Base-by-base conservation (phyloP, 2,888 invertebrate species). In the Caenorhabditis japonica region DNA sequence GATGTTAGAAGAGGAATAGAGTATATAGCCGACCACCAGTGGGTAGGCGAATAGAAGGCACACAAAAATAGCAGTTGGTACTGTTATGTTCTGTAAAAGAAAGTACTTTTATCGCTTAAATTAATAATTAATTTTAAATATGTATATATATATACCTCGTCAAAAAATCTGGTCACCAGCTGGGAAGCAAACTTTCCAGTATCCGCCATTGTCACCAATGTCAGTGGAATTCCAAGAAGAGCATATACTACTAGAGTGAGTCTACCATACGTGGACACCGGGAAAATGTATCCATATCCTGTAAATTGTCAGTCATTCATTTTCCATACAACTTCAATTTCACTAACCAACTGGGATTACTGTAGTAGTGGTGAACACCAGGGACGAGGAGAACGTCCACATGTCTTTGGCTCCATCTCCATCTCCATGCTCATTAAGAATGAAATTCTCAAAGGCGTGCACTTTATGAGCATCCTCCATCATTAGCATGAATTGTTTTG, bases 261-360 rank as follows among this genome's bases (percentile, higher is more conserved):
- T 38, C 76, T 25, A 0, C 79, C 78, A 8, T 71, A 66, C 0
- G 64, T 46, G 0, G 79, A 75, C 0, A 72, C 66, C 0, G 81
- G 81, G 36, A 66, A 76, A 3, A 81, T 76, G 47, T 76, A 80
- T 15, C 81, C 81, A 44, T 80, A 81, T 7, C 81, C 81, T 81
- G 46, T 12, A 73, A 36, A 43, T 30, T 23, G n/a, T n/a, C n/a
- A n/a, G n/a, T n/a, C n/a, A n/a, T n/a, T n/a, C n/a, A n/a, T n/a
- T n/a, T n/a, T n/a, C n/a, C 56, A 47, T 33, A 46, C 30, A 55
- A 34, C 25, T 58, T 12, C 15, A 47, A 46, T 30, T 38, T 34
- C 44, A 34, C 77, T 27, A 2, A 81, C 81, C 81, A 30, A 81
- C 81, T n/a, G 81, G 81, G n/a, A 81, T 81, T 25, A 81, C 81